Base-by-base conservation (phyloP, 2,797 vertebrate species). In the Onychomys torridus region DNA sequence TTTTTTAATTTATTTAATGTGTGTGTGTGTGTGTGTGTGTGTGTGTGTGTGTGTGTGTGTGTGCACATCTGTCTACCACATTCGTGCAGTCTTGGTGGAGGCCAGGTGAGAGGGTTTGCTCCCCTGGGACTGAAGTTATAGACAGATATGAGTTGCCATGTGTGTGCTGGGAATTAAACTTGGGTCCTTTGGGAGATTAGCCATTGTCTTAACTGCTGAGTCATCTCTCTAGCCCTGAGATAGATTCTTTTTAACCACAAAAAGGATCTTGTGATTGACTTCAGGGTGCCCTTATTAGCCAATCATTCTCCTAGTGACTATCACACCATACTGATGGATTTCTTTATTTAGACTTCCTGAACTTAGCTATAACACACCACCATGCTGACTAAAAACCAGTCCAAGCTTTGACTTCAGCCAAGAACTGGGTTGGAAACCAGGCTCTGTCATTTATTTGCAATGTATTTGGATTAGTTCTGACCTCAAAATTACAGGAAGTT, bases 231-330 rank as follows among this genome's bases (percentile, higher is more conserved):
- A 67, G 3, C 43, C 32, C 83, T 9, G 43, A 85, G 43, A 49
- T n/a, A 57, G 34, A 40, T 91, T 90, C 52, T 92, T 87, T 69
- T 85, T 46, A 49, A 71, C 40, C 52, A 29, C 46, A 87, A 83
- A 95, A 90, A n/a, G 32, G 46, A 89, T 93, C 76, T 61, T 73
- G 43, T 84, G 55, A 96, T 87, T 32, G 59, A 93, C 77, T 92
- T 87, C 46, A 77, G 29, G 19, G 8, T 91, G 25, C 32, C 2
- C 59, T 84, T 63, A 82, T 43, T 67, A 96, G 89, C 29, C 79
- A 32, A 4, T 49, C 11, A 83, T 75, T 84, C 40, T 93, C 8
- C 23, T 21, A 43, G 43, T 57, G 52, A 34, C 37, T 40, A 19
- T 76, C 78, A 34, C 9, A 61, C 55, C 46, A 7, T 27, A 2